Conservation (phyloP, 1,140 invertebrate species). For the Parasteatoda tepidariorum region DNA sequence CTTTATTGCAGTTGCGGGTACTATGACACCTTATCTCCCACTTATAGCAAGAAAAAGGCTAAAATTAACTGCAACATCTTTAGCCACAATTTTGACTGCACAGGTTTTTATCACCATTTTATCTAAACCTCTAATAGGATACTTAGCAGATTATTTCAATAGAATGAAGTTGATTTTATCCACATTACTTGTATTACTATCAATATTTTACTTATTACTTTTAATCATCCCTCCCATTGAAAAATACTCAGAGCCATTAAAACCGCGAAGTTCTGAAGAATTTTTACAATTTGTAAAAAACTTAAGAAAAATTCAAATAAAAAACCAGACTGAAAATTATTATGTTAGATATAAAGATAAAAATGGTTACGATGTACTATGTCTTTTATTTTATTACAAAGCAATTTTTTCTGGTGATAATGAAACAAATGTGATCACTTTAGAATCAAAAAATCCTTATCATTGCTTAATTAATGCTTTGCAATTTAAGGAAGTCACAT, state of each 20-base stretch:
- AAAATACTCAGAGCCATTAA: background rate
- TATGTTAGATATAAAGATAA: no score
- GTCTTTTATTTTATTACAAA: no score
- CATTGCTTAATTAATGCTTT: no score
- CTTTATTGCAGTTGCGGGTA: background rate
- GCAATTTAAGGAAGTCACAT: no score
- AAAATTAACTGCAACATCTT: background rate
- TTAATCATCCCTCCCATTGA: background rate
- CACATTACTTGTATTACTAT: background rate
- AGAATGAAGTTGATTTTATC: background rate
- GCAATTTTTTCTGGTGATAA: no score
- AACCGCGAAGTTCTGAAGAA: no score
- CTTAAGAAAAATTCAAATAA: background rate
- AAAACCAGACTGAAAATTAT: no score
- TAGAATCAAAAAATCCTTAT: no score
- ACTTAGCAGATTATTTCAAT: background rate
- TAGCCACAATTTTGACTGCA: background rate
- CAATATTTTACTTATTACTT: background rate
- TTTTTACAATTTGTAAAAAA: background rate
- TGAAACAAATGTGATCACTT: no score
- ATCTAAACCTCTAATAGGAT: background rate
- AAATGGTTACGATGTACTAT: no score
- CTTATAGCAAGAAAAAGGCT: background rate
- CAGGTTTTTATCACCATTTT: background rate
- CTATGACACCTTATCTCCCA: background rate